A percentile compares a stretch with the other conserved stretches of the same genome.
Conservation (phyloP, 2,113 vertebrate genomes). For the Tragelaphus strepsiceros region DNA sequence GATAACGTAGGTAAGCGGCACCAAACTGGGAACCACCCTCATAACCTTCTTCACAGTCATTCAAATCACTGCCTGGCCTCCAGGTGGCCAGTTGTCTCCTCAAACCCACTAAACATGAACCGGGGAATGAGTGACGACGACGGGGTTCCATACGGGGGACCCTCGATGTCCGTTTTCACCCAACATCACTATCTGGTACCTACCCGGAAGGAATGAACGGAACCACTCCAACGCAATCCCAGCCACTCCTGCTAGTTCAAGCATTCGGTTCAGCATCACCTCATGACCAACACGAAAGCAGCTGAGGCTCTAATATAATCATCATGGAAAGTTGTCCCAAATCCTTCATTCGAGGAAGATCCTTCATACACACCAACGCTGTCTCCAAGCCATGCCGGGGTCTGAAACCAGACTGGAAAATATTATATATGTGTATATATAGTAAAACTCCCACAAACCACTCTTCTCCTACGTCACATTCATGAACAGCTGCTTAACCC, state of each 20-base stretch:
- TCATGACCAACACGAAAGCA: conserved; percentile 77
- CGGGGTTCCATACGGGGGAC: conserved; percentile 48
- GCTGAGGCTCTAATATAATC: conserved; percentile 77
- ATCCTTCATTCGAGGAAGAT: conserved; percentile 76
- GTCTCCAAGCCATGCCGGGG: conserved; percentile 77
- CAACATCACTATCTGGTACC: conserved; percentile 70
- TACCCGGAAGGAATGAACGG: conserved; percentile 77
- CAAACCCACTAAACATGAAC: conserved; percentile 27
- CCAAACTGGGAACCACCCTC: conserved; percentile 34
- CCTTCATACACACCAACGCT: conserved; percentile 77
- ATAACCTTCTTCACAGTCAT: conserved; percentile 22
- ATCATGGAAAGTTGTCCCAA: conserved; percentile 77
- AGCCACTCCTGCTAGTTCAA: conserved; percentile 76
- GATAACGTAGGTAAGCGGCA: not conserved
- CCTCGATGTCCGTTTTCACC: conserved; percentile 61
- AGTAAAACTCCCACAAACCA: conserved; percentile 70
- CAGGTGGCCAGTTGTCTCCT: conserved; percentile 33
- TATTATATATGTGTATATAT: conserved; percentile 78
- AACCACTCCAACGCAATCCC: conserved; percentile 75
- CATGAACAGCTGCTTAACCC: conserved; percentile 54
- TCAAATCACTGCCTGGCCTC: conserved; percentile 57
- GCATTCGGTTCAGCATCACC: conserved; percentile 76
- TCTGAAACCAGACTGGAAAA: conserved; percentile 79
- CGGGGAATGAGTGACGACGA: conserved; percentile 23
- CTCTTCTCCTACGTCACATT: conserved; percentile 62